Percentiles rank a stretch among this genome's conserved stretches.
Conservation (phyloP, 2,888 invertebrate genomes). For the Phyto melanocephala region DNA sequence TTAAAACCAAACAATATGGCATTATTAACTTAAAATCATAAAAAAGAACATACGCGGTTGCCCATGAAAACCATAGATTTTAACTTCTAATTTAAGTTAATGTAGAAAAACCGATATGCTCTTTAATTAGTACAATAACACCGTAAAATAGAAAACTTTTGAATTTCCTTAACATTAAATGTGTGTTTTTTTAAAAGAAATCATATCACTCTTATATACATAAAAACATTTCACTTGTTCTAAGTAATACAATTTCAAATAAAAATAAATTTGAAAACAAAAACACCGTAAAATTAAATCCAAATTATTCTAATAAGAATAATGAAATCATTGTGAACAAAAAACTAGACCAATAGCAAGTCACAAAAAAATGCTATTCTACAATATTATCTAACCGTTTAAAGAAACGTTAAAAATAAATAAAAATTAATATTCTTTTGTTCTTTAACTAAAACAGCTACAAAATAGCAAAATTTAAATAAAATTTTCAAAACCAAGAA, state of each 20-base stretch:
- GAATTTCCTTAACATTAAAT: too few species aligned
- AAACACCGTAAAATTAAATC: constrained; percentile 3
- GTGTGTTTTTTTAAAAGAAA: too few species aligned
- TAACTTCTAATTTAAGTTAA: too few species aligned
- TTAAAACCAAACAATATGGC: too few species aligned
- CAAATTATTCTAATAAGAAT: constrained; percentile 18
- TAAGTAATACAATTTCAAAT: background rate
- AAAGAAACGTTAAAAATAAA: constrained; percentile 34
- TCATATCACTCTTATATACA: too few species aligned
- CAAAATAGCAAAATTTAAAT: constrained; percentile 52
- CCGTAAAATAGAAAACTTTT: too few species aligned
- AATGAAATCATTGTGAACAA: constrained; percentile 2
- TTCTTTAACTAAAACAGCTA: background rate
- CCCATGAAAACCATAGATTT: too few species aligned
- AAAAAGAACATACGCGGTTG: too few species aligned
- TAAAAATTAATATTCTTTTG: constrained; percentile 45
- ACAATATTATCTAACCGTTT: background rate
- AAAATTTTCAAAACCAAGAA: constrained; percentile 7
- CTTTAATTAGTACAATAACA: too few species aligned
- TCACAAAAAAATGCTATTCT: background rate
- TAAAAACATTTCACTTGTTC: too few species aligned
- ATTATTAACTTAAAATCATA: too few species aligned
- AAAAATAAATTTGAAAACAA: background rate
- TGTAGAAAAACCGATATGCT: too few species aligned
- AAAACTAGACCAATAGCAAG: constrained; percentile 6